Evolutionary conservation across 2,113 vertebrate genomes (phyloP).

Genomic region (Chloropsis cyanopogon): DNA sequence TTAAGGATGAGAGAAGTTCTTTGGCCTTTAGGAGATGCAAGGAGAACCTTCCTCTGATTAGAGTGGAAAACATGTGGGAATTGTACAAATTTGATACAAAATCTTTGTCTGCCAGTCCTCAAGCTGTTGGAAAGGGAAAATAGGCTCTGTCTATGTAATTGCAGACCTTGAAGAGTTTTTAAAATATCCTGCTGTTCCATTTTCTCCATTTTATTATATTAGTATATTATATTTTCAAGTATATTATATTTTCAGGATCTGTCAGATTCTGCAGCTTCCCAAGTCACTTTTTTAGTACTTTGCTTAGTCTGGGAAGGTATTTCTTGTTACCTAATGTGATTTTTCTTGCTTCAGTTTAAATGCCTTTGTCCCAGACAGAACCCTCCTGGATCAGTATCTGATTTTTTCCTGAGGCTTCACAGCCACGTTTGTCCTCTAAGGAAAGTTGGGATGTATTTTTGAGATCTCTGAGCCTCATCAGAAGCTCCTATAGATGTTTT

Average conservation of each 20-base stretch:
- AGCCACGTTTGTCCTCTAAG: not conserved
- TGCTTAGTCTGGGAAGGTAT: not conserved
- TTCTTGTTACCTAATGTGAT: not conserved
- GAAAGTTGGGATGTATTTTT: not conserved
- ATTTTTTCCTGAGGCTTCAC: not conserved
- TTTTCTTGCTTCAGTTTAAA: not conserved
- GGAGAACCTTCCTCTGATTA: not conserved
- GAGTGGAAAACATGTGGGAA: not conserved
- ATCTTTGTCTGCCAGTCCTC: not conserved
- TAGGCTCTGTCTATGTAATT: too few relatives aligned
- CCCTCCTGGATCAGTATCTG: accelerated
- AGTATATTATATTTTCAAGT: not conserved
- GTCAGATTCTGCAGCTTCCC: not conserved
- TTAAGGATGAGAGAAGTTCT: not conserved
- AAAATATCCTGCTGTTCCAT: not conserved
- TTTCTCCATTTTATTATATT: not conserved
- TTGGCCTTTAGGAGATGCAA: not conserved
- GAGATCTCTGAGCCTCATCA: not conserved
- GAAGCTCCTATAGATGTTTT: not conserved
- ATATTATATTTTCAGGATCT: not conserved
- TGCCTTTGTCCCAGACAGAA: not conserved
- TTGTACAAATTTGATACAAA: not conserved
- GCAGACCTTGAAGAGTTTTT: not conserved
- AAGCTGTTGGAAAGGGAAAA: not conserved
- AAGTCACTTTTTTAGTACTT: not conserved